A percentile compares a stretch with the other conserved stretches of the same genome.
These are phyloP conservation scores for Pogona vitticeps DNA, from an alignment of 2,113 vertebrate species.

Conservation along the genomic window DNA sequence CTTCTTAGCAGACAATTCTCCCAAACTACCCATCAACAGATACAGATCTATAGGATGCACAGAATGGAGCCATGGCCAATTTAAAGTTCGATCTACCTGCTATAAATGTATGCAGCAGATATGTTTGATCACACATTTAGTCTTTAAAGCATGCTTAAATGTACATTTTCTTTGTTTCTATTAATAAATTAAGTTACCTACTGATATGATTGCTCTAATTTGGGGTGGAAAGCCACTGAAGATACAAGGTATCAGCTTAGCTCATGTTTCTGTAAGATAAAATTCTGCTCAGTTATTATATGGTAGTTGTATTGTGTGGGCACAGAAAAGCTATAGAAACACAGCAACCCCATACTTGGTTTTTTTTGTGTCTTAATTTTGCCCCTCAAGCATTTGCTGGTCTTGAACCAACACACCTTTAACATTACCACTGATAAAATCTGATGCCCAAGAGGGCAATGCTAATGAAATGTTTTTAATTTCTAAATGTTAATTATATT, in stretches of 20 bases:
- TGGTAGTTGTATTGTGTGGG: not conserved
- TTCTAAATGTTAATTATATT: not conserved
- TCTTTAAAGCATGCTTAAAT: not conserved
- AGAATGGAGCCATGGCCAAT: too few relatives aligned
- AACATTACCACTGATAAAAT: not conserved
- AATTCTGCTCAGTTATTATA: not conserved
- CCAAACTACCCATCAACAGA: too few relatives aligned
- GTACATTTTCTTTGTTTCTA: not conserved
- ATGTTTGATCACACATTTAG: not conserved
- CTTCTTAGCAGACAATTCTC: too few relatives aligned
- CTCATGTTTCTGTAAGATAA: not conserved
- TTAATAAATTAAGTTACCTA: not conserved
- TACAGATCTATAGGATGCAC: too few relatives aligned
- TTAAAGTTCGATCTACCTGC: too few relatives aligned
- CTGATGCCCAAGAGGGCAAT: not conserved
- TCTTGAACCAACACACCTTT: not conserved
- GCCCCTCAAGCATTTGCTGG: not conserved
- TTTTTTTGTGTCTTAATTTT: not conserved
- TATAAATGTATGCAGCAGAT: too few relatives aligned
- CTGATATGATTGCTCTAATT: not conserved
- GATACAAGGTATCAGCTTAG: not conserved
- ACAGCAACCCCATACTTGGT: not conserved
- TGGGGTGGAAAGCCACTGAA: not conserved
- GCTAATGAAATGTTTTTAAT: not conserved
- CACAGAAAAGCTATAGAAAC: not conserved